Base-by-base conservation (phyloP, 1,140 invertebrate genomes). In the Augochlora pura region DNA sequence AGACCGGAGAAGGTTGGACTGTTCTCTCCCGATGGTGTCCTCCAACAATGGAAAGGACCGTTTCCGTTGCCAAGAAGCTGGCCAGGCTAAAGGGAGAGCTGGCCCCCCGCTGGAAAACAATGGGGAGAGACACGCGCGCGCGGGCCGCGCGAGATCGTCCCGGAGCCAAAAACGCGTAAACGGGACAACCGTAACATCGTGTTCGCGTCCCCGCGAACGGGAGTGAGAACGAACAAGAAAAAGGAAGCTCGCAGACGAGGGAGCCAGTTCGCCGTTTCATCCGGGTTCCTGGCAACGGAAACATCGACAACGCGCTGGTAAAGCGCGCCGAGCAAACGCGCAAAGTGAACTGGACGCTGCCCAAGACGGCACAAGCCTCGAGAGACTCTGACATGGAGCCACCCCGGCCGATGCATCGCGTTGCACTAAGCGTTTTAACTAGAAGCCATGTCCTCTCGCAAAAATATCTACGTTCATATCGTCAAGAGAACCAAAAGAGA, bases 361-460 rank as follows among this genome's bases (percentile, higher is more conserved):
- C 74, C 65, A 57, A 46, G 18, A 42, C 54, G 42, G 42, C 14
- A 46, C 42, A 46, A 46, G 42, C 42, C 42, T 46, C 38, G 54
- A 25, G 57, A n/a, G 16, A 32, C 32, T 14, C 66, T 46, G 38
- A 57, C 73, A 49, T 57, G 46, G 76, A 79, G 83, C 83, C 74
- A 86, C 71, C 85, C 81, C 77, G 71, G 78, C 82, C 82, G 82
- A 86, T 75, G 76, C 83, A 60, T 77, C 78, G 82, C 78, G 68
- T 81, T 83, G 85, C 85, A 76, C 77, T 86, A 87, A 87, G 81
- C 85, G 60, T 76, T 77, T 21, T 21, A 57, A n/a, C 86, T 87
- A 88, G 75, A 87, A 88, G 84, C 87, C 80, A 87, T 83, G 83
- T 85, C 81, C 39, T 64, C 70, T 80, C 77, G 68, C 62, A 73